Conservation (phyloP, 2,888 invertebrate genomes). For the Machimus atricapillus region DNA sequence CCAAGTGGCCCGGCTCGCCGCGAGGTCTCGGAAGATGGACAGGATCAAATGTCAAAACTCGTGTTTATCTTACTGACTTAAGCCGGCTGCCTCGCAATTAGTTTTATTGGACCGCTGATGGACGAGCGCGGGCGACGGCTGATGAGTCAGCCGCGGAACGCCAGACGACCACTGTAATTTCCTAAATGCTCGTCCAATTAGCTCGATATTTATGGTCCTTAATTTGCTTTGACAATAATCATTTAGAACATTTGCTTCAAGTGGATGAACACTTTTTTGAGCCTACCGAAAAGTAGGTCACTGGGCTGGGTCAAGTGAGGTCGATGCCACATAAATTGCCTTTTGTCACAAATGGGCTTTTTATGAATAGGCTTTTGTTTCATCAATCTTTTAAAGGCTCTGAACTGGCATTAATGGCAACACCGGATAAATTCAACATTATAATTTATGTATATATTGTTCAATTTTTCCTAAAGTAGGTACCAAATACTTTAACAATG, state of each 20-base stretch:
- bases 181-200: slow-evolving; percentile 33
- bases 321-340: not conserved
- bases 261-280: not conserved
- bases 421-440: not conserved
- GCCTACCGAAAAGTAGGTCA: not conserved
- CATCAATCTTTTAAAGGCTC: not conserved
- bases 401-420: not conserved
- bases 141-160: not conserved
- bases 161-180: slow-evolving; percentile 11
- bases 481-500: too few relatives aligned
- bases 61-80: not conserved
- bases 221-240: slow-evolving; percentile 19
- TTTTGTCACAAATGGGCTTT: not conserved
- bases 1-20: not conserved
- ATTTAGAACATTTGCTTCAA: not conserved
- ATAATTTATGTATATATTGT: too few relatives aligned
- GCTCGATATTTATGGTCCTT: slow-evolving; percentile 26
- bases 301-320: not conserved
- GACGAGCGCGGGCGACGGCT: not conserved
- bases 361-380: not conserved
- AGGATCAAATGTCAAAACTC: slow-evolving; percentile 13
- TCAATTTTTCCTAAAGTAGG: too few relatives aligned
- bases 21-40: not conserved
- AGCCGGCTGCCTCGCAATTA: slow-evolving; percentile 13
- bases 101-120: not conserved